Conservation (phyloP, 53 echinoderm and acorn worm genomes). For the Henricia sp. region DNA sequence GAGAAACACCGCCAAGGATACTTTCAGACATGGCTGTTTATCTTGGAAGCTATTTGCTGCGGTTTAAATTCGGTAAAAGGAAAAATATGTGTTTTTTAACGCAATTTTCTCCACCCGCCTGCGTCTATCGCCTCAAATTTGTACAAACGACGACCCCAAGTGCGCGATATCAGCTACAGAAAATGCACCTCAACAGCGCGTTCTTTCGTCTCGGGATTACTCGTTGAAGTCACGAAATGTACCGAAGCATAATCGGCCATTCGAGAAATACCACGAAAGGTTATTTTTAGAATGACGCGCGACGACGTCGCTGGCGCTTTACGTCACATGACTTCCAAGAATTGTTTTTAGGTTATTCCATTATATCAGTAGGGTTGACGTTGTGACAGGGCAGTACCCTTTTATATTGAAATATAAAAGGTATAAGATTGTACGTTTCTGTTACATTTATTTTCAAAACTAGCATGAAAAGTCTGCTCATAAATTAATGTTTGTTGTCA, state of each 20-base stretch:
- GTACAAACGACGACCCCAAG: not conserved
- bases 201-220: not conserved
- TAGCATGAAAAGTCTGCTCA: too few relatives aligned
- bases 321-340: conserved; percentile 53
- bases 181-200: conserved; percentile 35
- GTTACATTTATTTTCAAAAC: too few relatives aligned
- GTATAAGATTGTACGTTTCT: too few relatives aligned
- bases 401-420: too few relatives aligned
- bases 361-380: not conserved
- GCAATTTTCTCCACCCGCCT: not conserved
- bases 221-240: conserved; percentile 19
- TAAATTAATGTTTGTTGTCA: too few relatives aligned
- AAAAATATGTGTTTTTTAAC: too few relatives aligned
- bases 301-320: not conserved
- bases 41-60: not conserved
- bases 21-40: conserved; percentile 63
- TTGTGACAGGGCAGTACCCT: too few relatives aligned
- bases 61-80: not conserved
- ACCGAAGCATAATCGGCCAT: conserved; percentile 25
- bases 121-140: not conserved
- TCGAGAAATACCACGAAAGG: not conserved
- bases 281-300: conserved; percentile 56
- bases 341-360: conserved; percentile 22
- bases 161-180: not conserved
- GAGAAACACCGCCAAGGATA: conserved; percentile 64